Conservation (phyloP, 2,797 vertebrate genomes). For the Acanthiza pusilla region DNA sequence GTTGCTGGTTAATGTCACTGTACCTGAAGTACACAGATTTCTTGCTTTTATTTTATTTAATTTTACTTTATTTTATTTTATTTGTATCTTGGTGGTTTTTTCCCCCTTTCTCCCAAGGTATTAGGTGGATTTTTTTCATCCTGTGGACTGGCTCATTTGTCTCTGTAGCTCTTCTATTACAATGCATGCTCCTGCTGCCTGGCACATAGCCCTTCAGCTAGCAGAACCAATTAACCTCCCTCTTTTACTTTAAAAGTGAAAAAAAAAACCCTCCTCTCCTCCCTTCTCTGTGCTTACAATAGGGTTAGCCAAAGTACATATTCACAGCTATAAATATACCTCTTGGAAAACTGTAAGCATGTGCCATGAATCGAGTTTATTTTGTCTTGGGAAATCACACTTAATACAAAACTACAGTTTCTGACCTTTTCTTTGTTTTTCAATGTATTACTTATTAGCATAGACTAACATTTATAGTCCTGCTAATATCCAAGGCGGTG, state of each 20-base stretch:
- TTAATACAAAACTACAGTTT: conserved; percentile 42
- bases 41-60: not conserved
- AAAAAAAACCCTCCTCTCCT: not conserved
- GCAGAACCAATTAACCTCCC: conserved; percentile 65
- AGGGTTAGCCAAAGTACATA: conserved; percentile 58
- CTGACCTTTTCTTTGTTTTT: conserved; percentile 50
- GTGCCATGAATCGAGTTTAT: not conserved
- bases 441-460: conserved; percentile 34
- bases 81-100: not conserved
- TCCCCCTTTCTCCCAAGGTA: not conserved
- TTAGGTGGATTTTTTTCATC: conserved; percentile 38
- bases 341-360: conserved; percentile 11
- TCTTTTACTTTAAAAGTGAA: conserved; percentile 39
- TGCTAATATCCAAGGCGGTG: conserved; percentile 1
- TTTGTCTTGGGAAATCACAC: conserved; percentile 41
- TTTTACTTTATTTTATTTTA: not conserved
- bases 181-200: not conserved
- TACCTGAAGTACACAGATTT: not conserved
- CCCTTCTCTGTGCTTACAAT: not conserved
- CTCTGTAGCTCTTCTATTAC: conserved; percentile 38
- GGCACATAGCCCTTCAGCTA: conserved; percentile 37
- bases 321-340: conserved; percentile 52
- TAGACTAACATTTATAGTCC: conserved; percentile 39
- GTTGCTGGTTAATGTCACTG: not conserved
- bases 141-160: conserved; percentile 21